Evolutionary conservation across 2,888 invertebrate genomes (phyloP).

Genomic region (Orchesellides sinensis): DNA sequence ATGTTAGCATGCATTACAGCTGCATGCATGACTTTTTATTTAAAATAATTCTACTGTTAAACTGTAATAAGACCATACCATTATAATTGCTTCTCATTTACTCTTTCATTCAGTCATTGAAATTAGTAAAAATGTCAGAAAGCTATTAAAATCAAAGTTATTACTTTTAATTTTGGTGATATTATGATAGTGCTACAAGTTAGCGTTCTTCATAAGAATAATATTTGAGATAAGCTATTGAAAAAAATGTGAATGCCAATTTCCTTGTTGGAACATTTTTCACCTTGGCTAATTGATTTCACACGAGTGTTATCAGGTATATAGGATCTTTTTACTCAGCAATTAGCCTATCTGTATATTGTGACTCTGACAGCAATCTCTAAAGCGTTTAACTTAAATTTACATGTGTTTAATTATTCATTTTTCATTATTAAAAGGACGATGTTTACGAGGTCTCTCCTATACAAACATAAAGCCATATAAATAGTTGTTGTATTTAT

Average conservation of each 20-base stretch:
- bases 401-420: background rate
- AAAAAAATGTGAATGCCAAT: constrained; percentile 27
- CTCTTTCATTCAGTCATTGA: constrained; percentile 4
- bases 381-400: too few relatives aligned
- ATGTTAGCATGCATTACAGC: too few relatives aligned
- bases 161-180: background rate
- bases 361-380: too few relatives aligned
- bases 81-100: too few relatives aligned
- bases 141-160: background rate
- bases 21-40: too few relatives aligned
- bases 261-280: constrained; percentile 48
- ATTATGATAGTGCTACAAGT: background rate
- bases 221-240: too few relatives aligned
- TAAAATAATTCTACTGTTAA: too few relatives aligned
- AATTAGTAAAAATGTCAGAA: constrained; percentile 23
- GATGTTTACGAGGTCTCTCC: background rate
- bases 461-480: background rate
- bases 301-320: constrained; percentile 26
- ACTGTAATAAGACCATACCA: too few relatives aligned
- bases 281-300: constrained; percentile 56
- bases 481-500: too few relatives aligned
- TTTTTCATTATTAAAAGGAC: background rate
- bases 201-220: background rate
- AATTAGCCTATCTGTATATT: too few relatives aligned
- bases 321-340: constrained; percentile 12